phyloP scores from a whole-genome alignment of 1,140 invertebrate genomes.

The Metaphire vulgaris region DNA sequence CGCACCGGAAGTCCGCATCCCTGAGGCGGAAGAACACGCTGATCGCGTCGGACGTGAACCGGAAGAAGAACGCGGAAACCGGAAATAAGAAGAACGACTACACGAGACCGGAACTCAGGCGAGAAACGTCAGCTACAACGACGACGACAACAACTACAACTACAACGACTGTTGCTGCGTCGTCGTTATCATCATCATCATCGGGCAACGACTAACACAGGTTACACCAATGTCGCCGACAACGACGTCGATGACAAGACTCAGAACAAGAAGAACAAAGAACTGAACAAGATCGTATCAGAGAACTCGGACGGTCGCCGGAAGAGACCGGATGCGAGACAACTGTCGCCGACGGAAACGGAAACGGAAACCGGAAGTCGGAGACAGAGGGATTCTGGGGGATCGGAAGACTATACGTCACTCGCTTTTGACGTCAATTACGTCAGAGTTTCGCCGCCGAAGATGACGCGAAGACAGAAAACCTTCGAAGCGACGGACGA shows the following conservation, averaged over 20 bases:
- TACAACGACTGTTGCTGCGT: not conserved
- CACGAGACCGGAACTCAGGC: not conserved
- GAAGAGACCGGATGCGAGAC: too few species aligned
- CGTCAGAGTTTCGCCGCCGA: constrained; percentile 20
- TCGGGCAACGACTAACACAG: too few species aligned
- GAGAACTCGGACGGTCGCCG: too few species aligned
- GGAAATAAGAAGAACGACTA: constrained; percentile 12
- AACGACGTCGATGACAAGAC: not conserved
- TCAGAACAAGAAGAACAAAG: not conserved
- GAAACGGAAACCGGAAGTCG: not conserved
- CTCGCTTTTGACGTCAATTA: constrained; percentile 17
- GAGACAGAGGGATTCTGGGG: not conserved
- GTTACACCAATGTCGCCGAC: not conserved
- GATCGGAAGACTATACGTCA: constrained; percentile 7
- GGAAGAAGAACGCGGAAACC: not conserved
- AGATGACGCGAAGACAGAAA: constrained; percentile 18
- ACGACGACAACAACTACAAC: not conserved
- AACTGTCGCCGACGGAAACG: too few species aligned
- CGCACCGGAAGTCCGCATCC: not conserved
- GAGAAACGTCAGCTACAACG: not conserved
- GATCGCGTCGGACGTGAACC: not conserved
- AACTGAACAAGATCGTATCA: too few species aligned
- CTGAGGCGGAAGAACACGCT: constrained; percentile 3
- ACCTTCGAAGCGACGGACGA: not conserved
- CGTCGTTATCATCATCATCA: too few species aligned